These are phyloP conservation scores for Paraescarpia echinospica DNA, from an alignment of 1,140 invertebrate species.

Conservation along the genomic window DNA sequence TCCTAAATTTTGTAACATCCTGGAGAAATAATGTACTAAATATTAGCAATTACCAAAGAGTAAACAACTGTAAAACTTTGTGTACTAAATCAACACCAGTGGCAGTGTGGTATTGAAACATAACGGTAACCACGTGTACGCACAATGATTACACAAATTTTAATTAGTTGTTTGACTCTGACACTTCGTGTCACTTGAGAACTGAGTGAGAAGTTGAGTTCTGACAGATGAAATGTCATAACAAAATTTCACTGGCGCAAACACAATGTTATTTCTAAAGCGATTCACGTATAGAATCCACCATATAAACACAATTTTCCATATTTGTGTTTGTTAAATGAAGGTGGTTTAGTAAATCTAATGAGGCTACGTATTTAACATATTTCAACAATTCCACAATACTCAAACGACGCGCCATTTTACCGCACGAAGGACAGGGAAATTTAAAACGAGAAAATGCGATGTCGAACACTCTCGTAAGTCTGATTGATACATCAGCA, in stretches of 20 bases:
- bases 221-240: background rate
- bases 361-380: background rate
- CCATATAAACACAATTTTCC: background rate
- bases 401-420: slow-evolving; percentile 41
- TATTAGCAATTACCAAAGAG: background rate
- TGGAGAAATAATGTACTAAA: background rate
- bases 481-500: background rate
- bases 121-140: background rate
- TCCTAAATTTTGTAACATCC: background rate
- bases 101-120: background rate
- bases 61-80: background rate
- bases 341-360: background rate
- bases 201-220: background rate
- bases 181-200: background rate
- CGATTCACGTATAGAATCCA: background rate
- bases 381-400: slow-evolving; percentile 3
- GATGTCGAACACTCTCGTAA: background rate
- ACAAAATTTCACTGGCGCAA: background rate
- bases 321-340: background rate
- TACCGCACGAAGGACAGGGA: slow-evolving; percentile 46
- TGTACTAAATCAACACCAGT: background rate
- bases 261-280: background rate
- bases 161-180: background rate
- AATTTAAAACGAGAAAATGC: slow-evolving; percentile 41
- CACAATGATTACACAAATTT: background rate